Percentiles rank a stretch among this genome's conserved stretches.
These are phyloP conservation scores for Bicyclus anynana DNA, from an alignment of 1,140 invertebrate genomes.

Conservation along the genomic window DNA sequence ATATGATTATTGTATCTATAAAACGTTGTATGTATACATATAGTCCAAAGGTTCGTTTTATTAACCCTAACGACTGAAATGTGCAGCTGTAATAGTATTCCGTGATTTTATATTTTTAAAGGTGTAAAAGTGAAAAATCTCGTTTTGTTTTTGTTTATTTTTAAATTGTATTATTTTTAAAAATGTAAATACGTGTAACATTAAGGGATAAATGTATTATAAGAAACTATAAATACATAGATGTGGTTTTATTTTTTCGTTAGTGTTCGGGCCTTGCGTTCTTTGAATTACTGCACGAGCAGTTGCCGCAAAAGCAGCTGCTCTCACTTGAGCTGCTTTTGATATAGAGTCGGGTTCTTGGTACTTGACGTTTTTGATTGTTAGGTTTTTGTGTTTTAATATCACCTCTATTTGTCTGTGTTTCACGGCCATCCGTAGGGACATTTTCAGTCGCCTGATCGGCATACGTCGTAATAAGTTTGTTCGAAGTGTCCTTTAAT, in stretches of 20 bases:
- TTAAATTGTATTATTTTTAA: slow-evolving; percentile 61
- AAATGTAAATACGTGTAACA: slow-evolving; percentile 68
- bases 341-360: neutral
- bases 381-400: neutral
- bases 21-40: too few species aligned
- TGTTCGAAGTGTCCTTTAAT: slow-evolving; percentile 29
- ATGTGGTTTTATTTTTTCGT: slow-evolving; percentile 35
- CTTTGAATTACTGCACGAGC: slow-evolving; percentile 11
- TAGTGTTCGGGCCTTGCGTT: neutral
- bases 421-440: slow-evolving; percentile 17
- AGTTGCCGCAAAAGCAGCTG: neutral
- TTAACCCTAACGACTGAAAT: slow-evolving; percentile 37
- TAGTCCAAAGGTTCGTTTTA: slow-evolving; percentile 45
- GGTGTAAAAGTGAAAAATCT: slow-evolving; percentile 53
- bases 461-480: slow-evolving; percentile 36
- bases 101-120: slow-evolving; percentile 28
- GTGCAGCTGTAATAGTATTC: slow-evolving; percentile 32
- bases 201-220: slow-evolving; percentile 71
- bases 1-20: slow-evolving; percentile 2
- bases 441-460: slow-evolving; percentile 26
- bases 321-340: slow-evolving; percentile 2
- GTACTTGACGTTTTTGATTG: neutral
- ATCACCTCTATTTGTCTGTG: slow-evolving; percentile 27
- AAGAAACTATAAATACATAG: slow-evolving; percentile 61
- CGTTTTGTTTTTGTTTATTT: slow-evolving; percentile 67